phyloP scores from a whole-genome alignment of 2,797 vertebrate species.

The Macroramphosus scolopax region DNA sequence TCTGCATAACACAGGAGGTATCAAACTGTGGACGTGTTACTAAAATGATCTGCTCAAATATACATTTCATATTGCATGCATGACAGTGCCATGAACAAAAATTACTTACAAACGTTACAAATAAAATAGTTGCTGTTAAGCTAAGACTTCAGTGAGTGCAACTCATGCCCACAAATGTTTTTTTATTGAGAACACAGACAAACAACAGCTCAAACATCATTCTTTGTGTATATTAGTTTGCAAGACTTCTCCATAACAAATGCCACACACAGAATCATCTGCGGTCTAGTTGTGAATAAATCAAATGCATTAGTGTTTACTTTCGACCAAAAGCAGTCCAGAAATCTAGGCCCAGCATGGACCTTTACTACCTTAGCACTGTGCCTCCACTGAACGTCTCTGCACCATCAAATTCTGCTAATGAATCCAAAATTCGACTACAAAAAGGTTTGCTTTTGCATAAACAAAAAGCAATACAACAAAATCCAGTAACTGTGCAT shows the following conservation, averaged over 20 bases:
- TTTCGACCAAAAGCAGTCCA: slow-evolving; percentile 20
- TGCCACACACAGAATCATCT: slow-evolving; percentile 14
- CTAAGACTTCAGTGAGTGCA: slow-evolving; percentile 17
- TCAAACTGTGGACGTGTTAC: slow-evolving; percentile 41
- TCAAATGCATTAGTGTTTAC: slow-evolving; percentile 23
- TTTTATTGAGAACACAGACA: slow-evolving; percentile 26
- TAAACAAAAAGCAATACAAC: slow-evolving; percentile 34
- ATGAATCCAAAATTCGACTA: slow-evolving; percentile 9
- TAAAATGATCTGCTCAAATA: slow-evolving; percentile 33
- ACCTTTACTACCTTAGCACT: slow-evolving; percentile 5
- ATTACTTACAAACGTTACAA: slow-evolving; percentile 23
- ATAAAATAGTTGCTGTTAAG: slow-evolving; percentile 17
- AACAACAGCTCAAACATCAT: slow-evolving; percentile 22
- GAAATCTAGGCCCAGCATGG: slow-evolving; percentile 11
- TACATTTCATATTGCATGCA: slow-evolving; percentile 48
- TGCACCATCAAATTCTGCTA: slow-evolving; percentile 6
- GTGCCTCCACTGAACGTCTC: slow-evolving; percentile 13
- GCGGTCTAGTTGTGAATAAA: slow-evolving; percentile 1
- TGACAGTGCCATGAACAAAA: slow-evolving; percentile 14
- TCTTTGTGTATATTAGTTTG: slow-evolving; percentile 28
- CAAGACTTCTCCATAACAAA: slow-evolving; percentile 24
- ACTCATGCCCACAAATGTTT: slow-evolving; percentile 29
- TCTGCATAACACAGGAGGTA: slow-evolving; percentile 47
- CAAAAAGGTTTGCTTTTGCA: slow-evolving; percentile 1
- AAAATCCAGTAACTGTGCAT: slow-evolving; percentile 48